phyloP scores from a whole-genome alignment of 1,140 invertebrate species.

The Telenomus remus region DNA sequence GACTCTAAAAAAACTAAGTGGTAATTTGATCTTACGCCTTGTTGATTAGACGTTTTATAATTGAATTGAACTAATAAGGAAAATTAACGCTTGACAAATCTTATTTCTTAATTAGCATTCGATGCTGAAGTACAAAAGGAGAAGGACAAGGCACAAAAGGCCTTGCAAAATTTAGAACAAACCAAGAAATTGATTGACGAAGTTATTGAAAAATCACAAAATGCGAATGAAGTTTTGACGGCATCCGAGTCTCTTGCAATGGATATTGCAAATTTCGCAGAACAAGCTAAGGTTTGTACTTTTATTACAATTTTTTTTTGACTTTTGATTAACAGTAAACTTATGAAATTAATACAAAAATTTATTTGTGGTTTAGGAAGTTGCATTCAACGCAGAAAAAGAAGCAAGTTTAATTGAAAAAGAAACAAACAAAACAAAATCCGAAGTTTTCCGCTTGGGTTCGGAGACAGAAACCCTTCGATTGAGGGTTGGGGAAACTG shows the following conservation, averaged over 20 bases:
- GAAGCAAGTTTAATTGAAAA: constrained; percentile 85
- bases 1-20: constrained; percentile 88
- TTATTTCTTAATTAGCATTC: constrained; percentile 80
- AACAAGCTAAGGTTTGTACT: constrained; percentile 83
- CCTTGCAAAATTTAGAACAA: constrained; percentile 77
- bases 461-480: constrained; percentile 86
- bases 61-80: background rate
- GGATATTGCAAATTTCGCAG: constrained; percentile 84
- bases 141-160: constrained; percentile 80
- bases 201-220: constrained; percentile 79
- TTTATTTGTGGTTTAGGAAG: no score
- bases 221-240: constrained; percentile 83
- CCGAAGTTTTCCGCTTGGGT: constrained; percentile 82
- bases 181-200: constrained; percentile 78
- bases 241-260: constrained; percentile 87
- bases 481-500: constrained; percentile 82
- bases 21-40: constrained; percentile 70
- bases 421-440: constrained; percentile 85
- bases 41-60: background rate
- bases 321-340: no score
- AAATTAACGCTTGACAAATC: no score
- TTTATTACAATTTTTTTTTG: no score
- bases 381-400: constrained; percentile 65
- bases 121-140: constrained; percentile 91
- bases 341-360: no score